phyloP scores from a whole-genome alignment of 2,797 vertebrate genomes.

The Chaetodon trifasciatus region DNA sequence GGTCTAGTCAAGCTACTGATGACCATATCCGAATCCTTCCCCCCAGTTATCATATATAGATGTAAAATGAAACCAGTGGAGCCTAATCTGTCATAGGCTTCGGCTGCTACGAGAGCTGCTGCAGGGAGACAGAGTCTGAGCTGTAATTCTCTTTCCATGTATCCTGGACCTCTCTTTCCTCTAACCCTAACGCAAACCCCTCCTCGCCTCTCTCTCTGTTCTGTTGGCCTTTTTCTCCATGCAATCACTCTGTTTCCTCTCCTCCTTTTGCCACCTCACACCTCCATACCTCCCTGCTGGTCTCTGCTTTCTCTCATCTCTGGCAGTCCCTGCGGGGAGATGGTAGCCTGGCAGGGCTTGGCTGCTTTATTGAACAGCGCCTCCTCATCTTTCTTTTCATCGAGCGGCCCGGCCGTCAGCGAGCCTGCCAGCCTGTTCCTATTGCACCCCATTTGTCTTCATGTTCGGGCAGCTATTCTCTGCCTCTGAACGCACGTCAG shows the following conservation, averaged over 20 bases:
- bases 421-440: slow-evolving; percentile 72
- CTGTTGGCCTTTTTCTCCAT: slow-evolving; percentile 17
- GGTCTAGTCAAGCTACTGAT: slow-evolving; percentile 26
- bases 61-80: slow-evolving; percentile 46
- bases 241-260: slow-evolving; percentile 28
- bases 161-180: neutral
- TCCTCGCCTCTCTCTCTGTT: slow-evolving; percentile 5
- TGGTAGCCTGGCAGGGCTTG: slow-evolving; percentile 53
- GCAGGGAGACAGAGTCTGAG: slow-evolving; percentile 3
- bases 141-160: slow-evolving; percentile 1
- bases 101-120: neutral
- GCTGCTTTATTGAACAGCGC: slow-evolving; percentile 68
- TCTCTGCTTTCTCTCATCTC: slow-evolving; percentile 24
- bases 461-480: slow-evolving; percentile 67
- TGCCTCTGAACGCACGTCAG: slow-evolving; percentile 59
- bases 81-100: slow-evolving; percentile 40
- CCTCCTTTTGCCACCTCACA: slow-evolving; percentile 32
- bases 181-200: neutral
- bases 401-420: slow-evolving; percentile 61
- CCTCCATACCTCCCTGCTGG: slow-evolving; percentile 26
- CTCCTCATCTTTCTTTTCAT: slow-evolving; percentile 80
- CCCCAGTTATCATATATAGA: slow-evolving; percentile 35
- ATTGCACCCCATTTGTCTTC: slow-evolving; percentile 78
- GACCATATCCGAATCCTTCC: slow-evolving; percentile 20
- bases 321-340: slow-evolving; percentile 58